A percentile compares a stretch with the other conserved stretches of the same genome.
phyloP scores from a whole-genome alignment of 2,797 vertebrate species.

The Anomalospiza imberbis region DNA sequence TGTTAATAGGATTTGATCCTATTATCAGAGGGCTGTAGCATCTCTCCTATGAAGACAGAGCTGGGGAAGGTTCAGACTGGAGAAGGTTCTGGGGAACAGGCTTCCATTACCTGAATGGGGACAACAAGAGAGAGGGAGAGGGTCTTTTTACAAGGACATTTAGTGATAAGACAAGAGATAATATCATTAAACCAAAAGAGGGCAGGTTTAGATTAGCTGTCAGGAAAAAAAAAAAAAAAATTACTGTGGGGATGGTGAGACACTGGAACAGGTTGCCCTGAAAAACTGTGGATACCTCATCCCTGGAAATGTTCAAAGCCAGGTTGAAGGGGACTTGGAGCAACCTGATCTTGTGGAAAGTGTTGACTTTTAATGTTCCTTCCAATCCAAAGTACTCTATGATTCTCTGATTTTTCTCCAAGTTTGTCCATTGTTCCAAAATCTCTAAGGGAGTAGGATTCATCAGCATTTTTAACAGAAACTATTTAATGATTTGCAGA shows the following conservation, averaged over 20 bases:
- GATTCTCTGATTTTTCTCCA: background rate
- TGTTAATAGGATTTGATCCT: background rate
- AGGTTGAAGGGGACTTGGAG: background rate
- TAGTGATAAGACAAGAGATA: background rate
- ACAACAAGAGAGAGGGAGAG: background rate
- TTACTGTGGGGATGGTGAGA: background rate
- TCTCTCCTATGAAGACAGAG: background rate
- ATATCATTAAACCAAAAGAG: background rate
- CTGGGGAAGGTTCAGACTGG: background rate
- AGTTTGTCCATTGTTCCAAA: background rate
- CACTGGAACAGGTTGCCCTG: background rate
- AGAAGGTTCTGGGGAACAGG: background rate
- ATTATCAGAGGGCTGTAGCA: background rate
- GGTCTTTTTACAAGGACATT: background rate
- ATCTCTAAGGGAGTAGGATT: background rate
- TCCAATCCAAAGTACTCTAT: background rate
- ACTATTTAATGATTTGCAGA: background rate
- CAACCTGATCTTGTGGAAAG: background rate
- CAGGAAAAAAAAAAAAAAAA: background rate
- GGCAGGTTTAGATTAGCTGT: background rate
- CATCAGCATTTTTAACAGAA: background rate
- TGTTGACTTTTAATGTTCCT: background rate
- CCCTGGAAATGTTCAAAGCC: background rate
- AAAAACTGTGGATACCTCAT: background rate
- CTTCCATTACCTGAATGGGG: background rate